Conservation (phyloP, 2,797 vertebrate genomes). For the Tamandua tetradactyla region DNA sequence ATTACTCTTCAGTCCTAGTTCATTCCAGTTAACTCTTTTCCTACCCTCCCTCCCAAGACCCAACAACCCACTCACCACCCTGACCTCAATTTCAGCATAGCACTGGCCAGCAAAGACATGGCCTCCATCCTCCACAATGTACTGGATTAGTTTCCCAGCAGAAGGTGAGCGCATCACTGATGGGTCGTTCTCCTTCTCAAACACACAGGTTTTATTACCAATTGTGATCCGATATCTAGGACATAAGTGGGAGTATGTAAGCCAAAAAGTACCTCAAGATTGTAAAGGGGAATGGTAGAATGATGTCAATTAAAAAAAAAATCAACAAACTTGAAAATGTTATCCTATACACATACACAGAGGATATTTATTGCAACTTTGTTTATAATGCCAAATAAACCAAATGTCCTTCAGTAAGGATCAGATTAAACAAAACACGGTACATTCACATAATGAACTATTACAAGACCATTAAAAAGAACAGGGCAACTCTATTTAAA, state of each 20-base stretch:
- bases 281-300: not conserved
- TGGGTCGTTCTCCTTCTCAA: constrained; percentile 98
- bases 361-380: not conserved
- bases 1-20: constrained; percentile 13
- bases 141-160: constrained; percentile 97
- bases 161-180: constrained; percentile 96
- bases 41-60: not conserved
- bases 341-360: not conserved
- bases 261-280: constrained; percentile 11
- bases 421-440: constrained; percentile 24
- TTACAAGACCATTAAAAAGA: constrained; percentile 8
- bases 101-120: constrained; percentile 97
- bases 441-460: not conserved
- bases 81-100: constrained; percentile 98
- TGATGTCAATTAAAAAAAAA: not conserved
- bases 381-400: not conserved
- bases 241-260: constrained; percentile 35
- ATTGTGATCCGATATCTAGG: constrained; percentile 97
- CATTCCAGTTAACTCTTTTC: not conserved
- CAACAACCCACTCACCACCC: not conserved
- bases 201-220: constrained; percentile 99
- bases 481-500: not conserved
- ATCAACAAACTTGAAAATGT: not conserved
- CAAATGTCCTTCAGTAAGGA: constrained; percentile 30
- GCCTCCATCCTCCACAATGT: constrained; percentile 96